phyloP scores from a whole-genome alignment of 1,140 invertebrate species.

The Ceratosolen solmsi region DNA sequence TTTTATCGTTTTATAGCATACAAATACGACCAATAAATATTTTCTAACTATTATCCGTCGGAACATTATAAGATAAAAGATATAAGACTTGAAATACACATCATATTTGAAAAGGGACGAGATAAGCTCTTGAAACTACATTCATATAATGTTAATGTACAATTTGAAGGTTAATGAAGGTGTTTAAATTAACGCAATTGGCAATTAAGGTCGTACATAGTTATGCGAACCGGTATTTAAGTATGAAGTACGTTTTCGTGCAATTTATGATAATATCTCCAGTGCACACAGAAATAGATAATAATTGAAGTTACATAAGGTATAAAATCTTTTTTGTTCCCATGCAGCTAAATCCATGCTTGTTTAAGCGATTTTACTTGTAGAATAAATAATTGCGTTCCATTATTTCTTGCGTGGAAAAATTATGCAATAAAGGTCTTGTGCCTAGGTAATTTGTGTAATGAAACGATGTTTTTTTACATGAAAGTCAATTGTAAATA shows the following conservation, averaged over 20 bases:
- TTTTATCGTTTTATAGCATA: neutral
- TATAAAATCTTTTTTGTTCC: neutral
- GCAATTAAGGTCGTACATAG: conserved; percentile 11
- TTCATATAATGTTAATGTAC: neutral
- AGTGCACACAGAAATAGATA: neutral
- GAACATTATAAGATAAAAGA: neutral
- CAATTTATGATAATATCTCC: conserved; percentile 19
- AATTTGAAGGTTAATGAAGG: conserved; percentile 38
- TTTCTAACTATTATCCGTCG: neutral
- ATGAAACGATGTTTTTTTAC: too few species aligned
- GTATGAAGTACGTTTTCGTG: conserved; percentile 17
- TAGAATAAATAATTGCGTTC: neutral
- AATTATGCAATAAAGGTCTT: too few species aligned
- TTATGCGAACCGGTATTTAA: neutral
- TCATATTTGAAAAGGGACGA: neutral
- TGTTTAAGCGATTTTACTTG: neutral
- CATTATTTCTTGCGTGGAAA: neutral
- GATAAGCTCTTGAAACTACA: neutral
- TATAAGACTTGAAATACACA: neutral
- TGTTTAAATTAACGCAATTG: conserved; percentile 22
- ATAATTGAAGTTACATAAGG: neutral
- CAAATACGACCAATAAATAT: neutral
- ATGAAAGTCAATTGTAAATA: too few species aligned
- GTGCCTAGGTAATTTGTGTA: too few species aligned
- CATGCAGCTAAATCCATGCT: neutral